Conservation (phyloP, 2,888 invertebrate genomes). For the Drosophila subquinaria region DNA sequence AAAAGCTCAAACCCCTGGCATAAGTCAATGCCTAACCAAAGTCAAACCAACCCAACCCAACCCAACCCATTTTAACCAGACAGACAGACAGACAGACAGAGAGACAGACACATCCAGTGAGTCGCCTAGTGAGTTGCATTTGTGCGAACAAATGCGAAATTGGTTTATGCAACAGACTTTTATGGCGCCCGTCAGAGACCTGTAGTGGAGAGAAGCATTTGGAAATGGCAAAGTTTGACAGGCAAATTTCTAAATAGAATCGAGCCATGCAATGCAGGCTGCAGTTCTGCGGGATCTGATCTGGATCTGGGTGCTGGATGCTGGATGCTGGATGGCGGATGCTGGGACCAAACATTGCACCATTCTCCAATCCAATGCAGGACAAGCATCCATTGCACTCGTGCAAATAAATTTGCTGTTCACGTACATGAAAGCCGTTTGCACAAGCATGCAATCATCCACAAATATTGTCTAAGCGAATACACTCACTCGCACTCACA, state of each 20-base stretch:
- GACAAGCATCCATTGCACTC: slow-evolving; percentile 77
- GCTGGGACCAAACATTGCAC: slow-evolving; percentile 4
- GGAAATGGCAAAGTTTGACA: slow-evolving; percentile 74
- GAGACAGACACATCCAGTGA: not conserved
- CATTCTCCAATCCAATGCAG: slow-evolving; percentile 18
- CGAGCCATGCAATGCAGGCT: slow-evolving; percentile 8
- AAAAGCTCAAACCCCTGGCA: slow-evolving; percentile 3
- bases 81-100: no score
- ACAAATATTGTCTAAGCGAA: slow-evolving; percentile 78
- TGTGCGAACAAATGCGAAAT: slow-evolving; percentile 76
- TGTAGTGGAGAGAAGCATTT: slow-evolving; percentile 55
- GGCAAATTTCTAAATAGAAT: slow-evolving; percentile 64
- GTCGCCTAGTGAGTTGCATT: slow-evolving; percentile 55
- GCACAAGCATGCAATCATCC: slow-evolving; percentile 81
- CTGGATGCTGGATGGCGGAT: not conserved
- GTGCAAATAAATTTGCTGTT: slow-evolving; percentile 80
- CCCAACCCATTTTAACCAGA: not conserved
- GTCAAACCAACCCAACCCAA: slow-evolving; percentile 9
- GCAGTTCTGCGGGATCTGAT: not conserved
- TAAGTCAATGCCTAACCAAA: slow-evolving; percentile 18
- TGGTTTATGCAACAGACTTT: slow-evolving; percentile 81
- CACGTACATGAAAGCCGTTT: slow-evolving; percentile 80
- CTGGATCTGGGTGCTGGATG: not conserved
- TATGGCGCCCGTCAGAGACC: slow-evolving; percentile 67
- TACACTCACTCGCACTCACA: slow-evolving; percentile 27